Evolutionary conservation across 2,888 invertebrate species (phyloP).

Genomic region (Drosophila kanekoi): DNA sequence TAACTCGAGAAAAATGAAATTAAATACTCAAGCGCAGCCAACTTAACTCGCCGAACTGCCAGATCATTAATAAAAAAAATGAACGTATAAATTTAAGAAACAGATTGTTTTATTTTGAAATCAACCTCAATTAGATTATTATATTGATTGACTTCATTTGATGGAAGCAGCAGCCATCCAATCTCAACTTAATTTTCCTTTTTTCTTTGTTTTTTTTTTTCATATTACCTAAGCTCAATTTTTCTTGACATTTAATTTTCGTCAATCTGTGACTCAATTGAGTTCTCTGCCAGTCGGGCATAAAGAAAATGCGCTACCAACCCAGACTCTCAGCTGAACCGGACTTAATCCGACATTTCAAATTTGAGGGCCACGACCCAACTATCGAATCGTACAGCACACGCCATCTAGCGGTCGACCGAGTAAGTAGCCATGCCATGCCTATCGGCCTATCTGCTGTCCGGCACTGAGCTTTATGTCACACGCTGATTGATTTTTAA

Average conservation of each 20-base stretch:
- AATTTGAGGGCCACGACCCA: not conserved
- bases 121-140: no score
- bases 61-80: no score
- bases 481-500: slow-evolving; percentile 76
- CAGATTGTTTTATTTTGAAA: no score
- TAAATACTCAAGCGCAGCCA: no score
- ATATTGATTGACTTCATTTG: no score
- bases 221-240: not conserved
- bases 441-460: slow-evolving; percentile 15
- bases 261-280: not conserved
- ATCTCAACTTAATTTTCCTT: no score
- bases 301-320: not conserved
- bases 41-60: no score
- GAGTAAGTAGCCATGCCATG: slow-evolving; percentile 14
- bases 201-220: no score
- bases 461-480: slow-evolving; percentile 53
- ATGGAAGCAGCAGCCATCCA: no score
- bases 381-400: not conserved
- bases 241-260: not conserved
- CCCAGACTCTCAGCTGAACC: not conserved
- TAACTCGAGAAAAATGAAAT: not conserved
- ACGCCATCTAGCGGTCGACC: slow-evolving; percentile 37
- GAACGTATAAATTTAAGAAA: no score
- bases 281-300: not conserved
- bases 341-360: not conserved